These are phyloP conservation scores for Callyntrura guangdongensis DNA, from an alignment of 2,888 invertebrate genomes.

Conservation along the genomic window DNA sequence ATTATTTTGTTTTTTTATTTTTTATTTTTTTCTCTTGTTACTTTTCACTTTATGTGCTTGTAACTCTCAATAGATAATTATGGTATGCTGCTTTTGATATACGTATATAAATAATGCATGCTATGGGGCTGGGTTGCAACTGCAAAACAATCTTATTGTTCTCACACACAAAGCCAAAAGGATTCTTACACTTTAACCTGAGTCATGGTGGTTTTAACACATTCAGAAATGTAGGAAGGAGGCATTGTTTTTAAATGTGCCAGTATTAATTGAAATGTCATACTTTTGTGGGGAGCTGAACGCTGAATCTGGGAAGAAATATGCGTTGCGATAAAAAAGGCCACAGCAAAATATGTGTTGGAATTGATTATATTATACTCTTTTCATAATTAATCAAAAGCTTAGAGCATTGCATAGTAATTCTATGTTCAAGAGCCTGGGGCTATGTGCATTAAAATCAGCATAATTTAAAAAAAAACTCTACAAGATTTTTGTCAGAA, in stretches of 20 bases:
- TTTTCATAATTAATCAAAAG: background rate
- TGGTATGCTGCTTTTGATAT: constrained; percentile 76
- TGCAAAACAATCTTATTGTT: background rate
- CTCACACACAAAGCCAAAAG: background rate
- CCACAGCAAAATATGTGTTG: background rate
- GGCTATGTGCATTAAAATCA: background rate
- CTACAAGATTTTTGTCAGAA: background rate
- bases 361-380: no score
- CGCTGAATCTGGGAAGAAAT: no score
- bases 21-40: constrained; percentile 34
- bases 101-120: constrained; percentile 45
- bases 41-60: constrained; percentile 73
- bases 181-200: background rate
- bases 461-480: background rate
- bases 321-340: background rate
- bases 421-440: background rate
- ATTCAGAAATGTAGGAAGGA: background rate
- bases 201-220: background rate
- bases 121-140: constrained; percentile 63
- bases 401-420: background rate
- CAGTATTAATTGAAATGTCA: background rate
- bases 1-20: constrained; percentile 29
- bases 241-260: background rate
- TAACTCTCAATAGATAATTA: constrained; percentile 48
- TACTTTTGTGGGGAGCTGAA: background rate